Base-by-base conservation (phyloP, 2,888 invertebrate species). In the Orthosia gothica region DNA sequence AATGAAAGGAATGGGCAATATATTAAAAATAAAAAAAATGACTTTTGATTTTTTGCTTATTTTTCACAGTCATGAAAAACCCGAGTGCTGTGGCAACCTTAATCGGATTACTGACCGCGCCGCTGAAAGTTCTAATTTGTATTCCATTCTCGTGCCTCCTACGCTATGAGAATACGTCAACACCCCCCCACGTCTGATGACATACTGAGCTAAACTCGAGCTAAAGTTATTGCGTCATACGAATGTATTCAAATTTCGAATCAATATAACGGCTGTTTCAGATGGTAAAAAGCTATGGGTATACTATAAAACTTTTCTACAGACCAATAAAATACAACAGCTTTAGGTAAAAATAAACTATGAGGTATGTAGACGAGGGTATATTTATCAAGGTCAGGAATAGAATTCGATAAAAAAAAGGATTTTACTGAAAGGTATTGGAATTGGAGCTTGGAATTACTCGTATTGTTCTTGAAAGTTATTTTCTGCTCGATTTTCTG, bases 111-210 rank as follows among this genome's bases (percentile, higher is more conserved):
- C 55, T 70, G 66, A 63, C 59, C 32, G 55, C 45, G 52, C 32
- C 47, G 23, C 70, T 84, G 73, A 74, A 81, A 81, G 70, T 57
- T 61, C 66, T 74, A 75, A 83, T 85, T 82, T 74, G 47, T 77
- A 85, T 85, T 86, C 86, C 54, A 62, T 74, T 75, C 66, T 20
- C 9, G 75, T 75, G 16, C 23, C 32, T 75, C 66, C 69, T 79
- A 82, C 77, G 78, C 74, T 64, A 68, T n/a, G 20, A 40, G 49
- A 76, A 70, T 73, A 62, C 82, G 84, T 84, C 82, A 84, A 59
- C n/a, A 45, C 52, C 9, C 59, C 12, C 54, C 52, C 45, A 23
- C 52, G 47, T 64, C 70, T 61, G 52, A 61, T 68, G 65, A 73
- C 23, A 66, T 57, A 71, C 66, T 73, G 67, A 76, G 62, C 66